Base-by-base conservation (phyloP, 2,113 vertebrate species). In the Herpetotheres cachinnans region DNA sequence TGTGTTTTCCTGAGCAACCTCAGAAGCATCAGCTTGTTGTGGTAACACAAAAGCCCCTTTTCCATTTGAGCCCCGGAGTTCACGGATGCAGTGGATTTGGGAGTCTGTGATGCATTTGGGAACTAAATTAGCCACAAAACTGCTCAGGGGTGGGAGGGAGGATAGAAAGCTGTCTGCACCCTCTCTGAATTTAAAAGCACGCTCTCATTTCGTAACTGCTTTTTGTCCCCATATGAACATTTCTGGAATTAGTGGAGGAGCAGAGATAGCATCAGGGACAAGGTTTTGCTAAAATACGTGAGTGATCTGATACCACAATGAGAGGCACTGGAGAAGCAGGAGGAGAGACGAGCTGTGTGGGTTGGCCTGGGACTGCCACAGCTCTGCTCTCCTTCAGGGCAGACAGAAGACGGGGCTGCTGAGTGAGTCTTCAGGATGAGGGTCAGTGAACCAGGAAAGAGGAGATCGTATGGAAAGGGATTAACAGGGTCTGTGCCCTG, bases 181-280 rank as follows among this genome's bases (percentile, higher is more conserved):
- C 32, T 89, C 91, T 95, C 86, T 90, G 95, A 95, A 95, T 96
- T 82, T 73, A 61, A 95, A 97, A 95, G 77, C 85, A 95, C 84
- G 71, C 93, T 87, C 89, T 86, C 42, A 73, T 94, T 96, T 95
- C 1, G 0, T 89, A 93, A 89, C 56, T 74, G 77, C 30, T 76
- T 91, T 95, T 94, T 97, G 93, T 84, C 67, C 89, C 52, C 11
- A 4, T 17, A 14, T 86, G 66, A 95, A 86, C 50, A 90, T 74
- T 90, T 86, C 80, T 73, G 81, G 80, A 90, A 73, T 54, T 52
- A 72, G 81, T 62, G 63, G 72, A 96, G 73, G 69, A 94, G 74
- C 69, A 83, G 50, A 81, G 63, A 30, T 16, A 82, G 44, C n/a
- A 54, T 32, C 34, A 59, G 42, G 32, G n/a, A 49, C 26, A 32